Evolutionary conservation across 2,797 vertebrate species (phyloP).

Genomic region (Ateles fusciceps): DNA sequence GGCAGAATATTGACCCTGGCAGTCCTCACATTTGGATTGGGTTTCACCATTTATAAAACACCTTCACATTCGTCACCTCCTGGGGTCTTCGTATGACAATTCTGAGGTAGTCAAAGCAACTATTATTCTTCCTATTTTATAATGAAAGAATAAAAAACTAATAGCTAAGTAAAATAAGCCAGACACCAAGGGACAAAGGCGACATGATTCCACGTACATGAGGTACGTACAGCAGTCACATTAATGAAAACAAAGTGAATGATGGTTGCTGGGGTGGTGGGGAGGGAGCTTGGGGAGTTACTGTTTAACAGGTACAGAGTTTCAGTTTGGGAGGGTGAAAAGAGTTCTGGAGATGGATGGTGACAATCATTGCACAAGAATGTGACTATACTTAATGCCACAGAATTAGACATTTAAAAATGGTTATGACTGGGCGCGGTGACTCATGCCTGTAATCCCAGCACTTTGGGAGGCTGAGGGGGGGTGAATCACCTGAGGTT

Average conservation of each 20-base stretch:
- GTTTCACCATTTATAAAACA: neutral
- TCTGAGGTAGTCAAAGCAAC: neutral
- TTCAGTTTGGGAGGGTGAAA: neutral
- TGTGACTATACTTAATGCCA: too few species aligned
- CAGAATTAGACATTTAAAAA: neutral
- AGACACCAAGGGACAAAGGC: neutral
- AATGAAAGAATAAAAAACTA: neutral
- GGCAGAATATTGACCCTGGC: neutral
- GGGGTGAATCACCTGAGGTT: too few species aligned
- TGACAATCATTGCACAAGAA: neutral
- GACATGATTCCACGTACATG: rapidly evolving
- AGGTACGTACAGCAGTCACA: neutral
- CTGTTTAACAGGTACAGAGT: neutral
- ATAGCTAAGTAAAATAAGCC: neutral
- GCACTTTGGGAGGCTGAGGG: too few species aligned
- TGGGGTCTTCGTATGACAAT: neutral
- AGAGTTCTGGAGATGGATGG: neutral
- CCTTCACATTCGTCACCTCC: neutral
- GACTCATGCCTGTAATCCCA: too few species aligned
- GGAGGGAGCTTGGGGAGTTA: neutral
- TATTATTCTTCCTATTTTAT: neutral
- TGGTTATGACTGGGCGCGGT: neutral
- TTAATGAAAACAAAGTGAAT: neutral
- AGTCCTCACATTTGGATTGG: too few species aligned
- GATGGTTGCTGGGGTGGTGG: neutral